Conservation (phyloP, 1,140 invertebrate genomes). For the Sesamia nonagrioides region DNA sequence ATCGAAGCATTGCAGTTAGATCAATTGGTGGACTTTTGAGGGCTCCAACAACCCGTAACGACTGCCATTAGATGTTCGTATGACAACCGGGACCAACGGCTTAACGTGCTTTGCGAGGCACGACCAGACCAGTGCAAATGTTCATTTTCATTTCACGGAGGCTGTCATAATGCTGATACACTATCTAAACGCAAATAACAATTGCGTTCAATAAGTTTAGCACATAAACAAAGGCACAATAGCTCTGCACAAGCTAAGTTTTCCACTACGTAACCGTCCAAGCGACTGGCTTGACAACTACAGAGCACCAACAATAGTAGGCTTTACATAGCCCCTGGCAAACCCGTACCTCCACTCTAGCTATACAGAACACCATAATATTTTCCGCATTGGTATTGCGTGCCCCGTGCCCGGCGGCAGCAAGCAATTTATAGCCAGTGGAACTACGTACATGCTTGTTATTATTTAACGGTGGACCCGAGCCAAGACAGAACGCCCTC, state of each 20-base stretch:
- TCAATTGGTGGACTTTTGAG: no score
- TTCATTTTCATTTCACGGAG: no score
- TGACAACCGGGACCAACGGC: no score
- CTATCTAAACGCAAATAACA: slow-evolving; percentile 9
- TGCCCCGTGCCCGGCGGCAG: slow-evolving; percentile 81
- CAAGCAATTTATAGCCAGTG: slow-evolving; percentile 82
- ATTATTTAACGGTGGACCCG: slow-evolving; percentile 80
- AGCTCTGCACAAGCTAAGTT: slow-evolving; percentile 7
- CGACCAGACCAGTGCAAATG: no score
- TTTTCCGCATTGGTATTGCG: slow-evolving; percentile 86
- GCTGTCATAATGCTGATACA: no score
- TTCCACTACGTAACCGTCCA: slow-evolving; percentile 23
- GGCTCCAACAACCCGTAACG: no score
- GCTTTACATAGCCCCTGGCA: slow-evolving; percentile 59
- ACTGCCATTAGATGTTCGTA: no score
- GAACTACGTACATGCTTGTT: slow-evolving; percentile 75
- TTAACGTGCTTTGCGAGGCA: no score
- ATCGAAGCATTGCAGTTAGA: no score
- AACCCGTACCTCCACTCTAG: slow-evolving; percentile 63
- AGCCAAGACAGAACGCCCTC: slow-evolving; percentile 70
- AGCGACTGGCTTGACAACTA: slow-evolving; percentile 48
- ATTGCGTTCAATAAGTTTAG: slow-evolving; percentile 7
- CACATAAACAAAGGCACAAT: slow-evolving; percentile 40
- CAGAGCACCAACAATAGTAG: slow-evolving; percentile 49
- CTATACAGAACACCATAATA: slow-evolving; percentile 68